Evolutionary conservation across 1,140 invertebrate species (phyloP), one percentile per base, ranked within the genome.

Genomic region (Zaprionus kolodkinae): DNA sequence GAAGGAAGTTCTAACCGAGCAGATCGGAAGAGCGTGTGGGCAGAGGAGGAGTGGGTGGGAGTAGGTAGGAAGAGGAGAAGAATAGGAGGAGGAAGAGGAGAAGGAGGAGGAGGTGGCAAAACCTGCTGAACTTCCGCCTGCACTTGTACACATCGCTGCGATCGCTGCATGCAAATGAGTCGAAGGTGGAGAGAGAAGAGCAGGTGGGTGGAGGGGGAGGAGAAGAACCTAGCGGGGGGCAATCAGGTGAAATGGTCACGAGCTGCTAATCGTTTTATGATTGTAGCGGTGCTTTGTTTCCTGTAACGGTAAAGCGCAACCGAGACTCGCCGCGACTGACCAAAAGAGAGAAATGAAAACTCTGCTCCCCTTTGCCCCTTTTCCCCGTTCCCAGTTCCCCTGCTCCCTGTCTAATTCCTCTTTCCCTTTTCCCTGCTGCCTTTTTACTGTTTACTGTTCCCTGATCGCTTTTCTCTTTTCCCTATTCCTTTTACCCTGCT

Each of bases 221-320:
- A 43, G 5, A 11, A 56, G 52, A 15, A n/a, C n/a, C 6, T 15
- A 15, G 9, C 10, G 10, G 4, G 1, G 17, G 17, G 45, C 15
- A 9, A 89, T 89, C 85, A 88, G 85, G 85, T 88, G 85, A 88
- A 88, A 89, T 80, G 85, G 85, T 89, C 85, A 88, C 85, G 85
- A 88, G 85, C 85, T 88, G 81, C 78, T 89, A 88, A 88, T 88
- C 85, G 85, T 89, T 88, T 85, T 89, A 88, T 88, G 85, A 89
- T 89, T 88, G 85, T 88, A 88, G 85, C 85, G 85, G 85, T 72
- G 81, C 85, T 88, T 89, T 79, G 85, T 81, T 88, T 88, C 85
- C 85, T 88, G 84, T 84, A 36, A 30, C 25, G 33, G 7, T 7
- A 71, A 25, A 35, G 7, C 17, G n/a, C 54, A 81, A 88, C 84